A percentile compares a stretch with the other conserved stretches of the same genome.
Evolutionary conservation across 1,140 invertebrate species (phyloP).

Genomic region (Cepaea nemoralis): DNA sequence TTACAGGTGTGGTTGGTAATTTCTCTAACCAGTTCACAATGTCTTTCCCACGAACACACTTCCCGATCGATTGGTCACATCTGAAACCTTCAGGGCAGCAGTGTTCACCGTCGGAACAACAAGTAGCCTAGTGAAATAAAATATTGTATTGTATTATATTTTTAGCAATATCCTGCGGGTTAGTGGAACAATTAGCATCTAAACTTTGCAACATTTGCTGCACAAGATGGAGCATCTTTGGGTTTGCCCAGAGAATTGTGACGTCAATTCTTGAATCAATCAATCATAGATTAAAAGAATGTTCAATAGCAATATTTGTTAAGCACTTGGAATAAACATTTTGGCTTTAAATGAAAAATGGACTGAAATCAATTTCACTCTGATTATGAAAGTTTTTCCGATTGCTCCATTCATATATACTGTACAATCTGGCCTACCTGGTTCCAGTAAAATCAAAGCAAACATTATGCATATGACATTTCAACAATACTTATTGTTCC

Average conservation of each 20-base stretch:
- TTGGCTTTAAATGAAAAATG: no score
- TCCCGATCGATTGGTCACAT: conserved; percentile 44
- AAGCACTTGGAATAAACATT: no score
- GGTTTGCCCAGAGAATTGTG: not conserved
- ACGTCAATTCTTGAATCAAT: not conserved
- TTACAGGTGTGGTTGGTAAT: conserved; percentile 35
- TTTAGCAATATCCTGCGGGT: no score
- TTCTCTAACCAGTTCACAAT: conserved; percentile 49
- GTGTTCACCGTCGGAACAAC: conserved; percentile 63
- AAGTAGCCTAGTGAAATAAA: conserved; percentile 56
- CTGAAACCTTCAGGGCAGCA: conserved; percentile 61
- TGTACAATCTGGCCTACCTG: no score
- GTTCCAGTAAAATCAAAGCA: no score
- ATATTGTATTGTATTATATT: not conserved
- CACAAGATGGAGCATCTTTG: not conserved
- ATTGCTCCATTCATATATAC: no score
- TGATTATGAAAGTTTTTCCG: no score
- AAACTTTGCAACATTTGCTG: not conserved
- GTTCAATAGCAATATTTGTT: no score
- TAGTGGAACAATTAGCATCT: not conserved
- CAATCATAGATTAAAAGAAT: no score
- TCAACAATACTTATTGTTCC: no score
- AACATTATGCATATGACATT: no score
- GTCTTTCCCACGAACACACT: conserved; percentile 35
- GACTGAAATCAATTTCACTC: no score